phyloP scores from a whole-genome alignment of 2,113 vertebrate genomes.

The Otus sunia region DNA sequence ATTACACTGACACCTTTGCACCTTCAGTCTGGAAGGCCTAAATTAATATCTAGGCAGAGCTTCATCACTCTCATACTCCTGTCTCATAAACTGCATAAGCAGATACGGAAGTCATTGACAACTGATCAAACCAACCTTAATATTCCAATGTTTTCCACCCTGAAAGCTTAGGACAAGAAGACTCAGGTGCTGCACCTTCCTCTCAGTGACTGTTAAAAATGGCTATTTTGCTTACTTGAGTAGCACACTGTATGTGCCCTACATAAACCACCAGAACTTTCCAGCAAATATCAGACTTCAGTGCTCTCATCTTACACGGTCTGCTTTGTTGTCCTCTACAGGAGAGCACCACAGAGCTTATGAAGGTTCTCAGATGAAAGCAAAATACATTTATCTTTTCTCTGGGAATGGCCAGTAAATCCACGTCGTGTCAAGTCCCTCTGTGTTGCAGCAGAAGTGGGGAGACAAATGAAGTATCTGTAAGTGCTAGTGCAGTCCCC shows the following conservation, averaged over 20 bases:
- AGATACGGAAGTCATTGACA: not conserved
- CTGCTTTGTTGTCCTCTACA: not conserved
- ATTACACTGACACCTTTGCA: not conserved
- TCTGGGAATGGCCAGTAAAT: not conserved
- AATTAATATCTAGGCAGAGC: not conserved
- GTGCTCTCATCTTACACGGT: not conserved
- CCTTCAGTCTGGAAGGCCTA: not conserved
- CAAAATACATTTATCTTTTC: not conserved
- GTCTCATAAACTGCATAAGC: not conserved
- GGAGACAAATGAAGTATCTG: not conserved
- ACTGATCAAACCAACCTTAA: not conserved
- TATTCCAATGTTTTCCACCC: not conserved
- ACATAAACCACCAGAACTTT: not conserved
- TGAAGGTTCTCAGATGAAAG: not conserved
- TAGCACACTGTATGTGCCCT: not conserved
- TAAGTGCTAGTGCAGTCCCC: not conserved
- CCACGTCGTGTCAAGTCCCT: not conserved
- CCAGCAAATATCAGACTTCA: not conserved
- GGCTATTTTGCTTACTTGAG: not conserved
- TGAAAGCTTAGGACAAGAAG: not conserved
- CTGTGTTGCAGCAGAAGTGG: not conserved
- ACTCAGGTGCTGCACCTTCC: not conserved
- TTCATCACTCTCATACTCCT: not conserved
- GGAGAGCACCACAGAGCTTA: not conserved
- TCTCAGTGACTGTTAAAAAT: not conserved